Percentiles rank a stretch among this genome's conserved stretches.
phyloP scores from a whole-genome alignment of 1,140 invertebrate species.

The Tribolium madens region DNA sequence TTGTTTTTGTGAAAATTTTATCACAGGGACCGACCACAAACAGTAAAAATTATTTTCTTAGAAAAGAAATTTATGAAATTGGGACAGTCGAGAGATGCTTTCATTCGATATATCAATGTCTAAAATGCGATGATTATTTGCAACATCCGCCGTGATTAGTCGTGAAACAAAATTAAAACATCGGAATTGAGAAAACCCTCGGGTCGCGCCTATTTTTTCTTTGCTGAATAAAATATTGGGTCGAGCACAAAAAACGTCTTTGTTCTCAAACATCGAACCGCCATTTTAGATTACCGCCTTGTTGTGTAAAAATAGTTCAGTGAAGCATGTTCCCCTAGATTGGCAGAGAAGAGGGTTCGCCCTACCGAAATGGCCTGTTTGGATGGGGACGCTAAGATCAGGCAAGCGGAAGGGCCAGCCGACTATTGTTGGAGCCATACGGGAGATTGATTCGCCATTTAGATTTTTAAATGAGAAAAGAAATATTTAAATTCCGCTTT shows the following conservation, averaged over 20 bases:
- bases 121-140: neutral
- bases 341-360: slow-evolving; percentile 58
- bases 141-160: no score
- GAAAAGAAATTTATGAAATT: neutral
- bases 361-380: slow-evolving; percentile 53
- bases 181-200: neutral
- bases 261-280: slow-evolving; percentile 48
- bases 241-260: slow-evolving; percentile 49
- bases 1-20: slow-evolving; percentile 7
- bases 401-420: slow-evolving; percentile 55
- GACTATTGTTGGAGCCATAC: slow-evolving; percentile 50
- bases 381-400: slow-evolving; percentile 49
- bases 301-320: slow-evolving; percentile 62
- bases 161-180: no score
- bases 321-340: slow-evolving; percentile 61
- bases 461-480: slow-evolving; percentile 45
- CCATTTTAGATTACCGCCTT: slow-evolving; percentile 60
- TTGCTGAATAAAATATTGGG: slow-evolving; percentile 29
- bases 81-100: no score
- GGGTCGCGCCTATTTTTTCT: slow-evolving; percentile 15
- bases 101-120: no score
- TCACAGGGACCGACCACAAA: neutral
- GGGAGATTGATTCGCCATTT: slow-evolving; percentile 52
- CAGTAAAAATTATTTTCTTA: neutral
- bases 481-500: slow-evolving; percentile 2